Evolutionary conservation across 1,140 invertebrate species (phyloP).

Genomic region (Lepidostoma basale): DNA sequence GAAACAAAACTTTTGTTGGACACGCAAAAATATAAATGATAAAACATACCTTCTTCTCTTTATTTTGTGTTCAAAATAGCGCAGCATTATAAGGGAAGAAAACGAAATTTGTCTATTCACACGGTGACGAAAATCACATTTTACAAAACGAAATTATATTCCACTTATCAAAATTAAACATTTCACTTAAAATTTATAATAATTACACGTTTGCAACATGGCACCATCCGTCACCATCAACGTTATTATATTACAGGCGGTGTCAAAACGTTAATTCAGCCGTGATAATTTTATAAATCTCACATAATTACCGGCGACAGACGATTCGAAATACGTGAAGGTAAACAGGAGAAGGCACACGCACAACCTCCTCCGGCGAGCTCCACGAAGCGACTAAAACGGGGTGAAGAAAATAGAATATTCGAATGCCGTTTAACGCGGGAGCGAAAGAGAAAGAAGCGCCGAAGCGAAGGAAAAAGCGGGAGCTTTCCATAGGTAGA

Average conservation of each 20-base stretch:
- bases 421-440: not conserved
- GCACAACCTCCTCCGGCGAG: not conserved
- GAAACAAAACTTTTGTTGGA: too few relatives aligned
- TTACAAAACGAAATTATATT: not conserved
- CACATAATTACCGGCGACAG: too few relatives aligned
- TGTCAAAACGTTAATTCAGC: not conserved
- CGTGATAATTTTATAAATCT: not conserved
- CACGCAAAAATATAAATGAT: too few relatives aligned
- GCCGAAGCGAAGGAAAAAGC: not conserved
- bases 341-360: too few relatives aligned
- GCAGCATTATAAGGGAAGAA: conserved; percentile 4
- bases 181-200: not conserved
- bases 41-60: not conserved
- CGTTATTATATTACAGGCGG: not conserved
- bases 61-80: conserved; percentile 7
- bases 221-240: not conserved
- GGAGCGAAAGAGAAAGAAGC: not conserved
- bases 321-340: too few relatives aligned
- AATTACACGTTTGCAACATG: not conserved
- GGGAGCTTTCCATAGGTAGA: not conserved
- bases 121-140: not conserved
- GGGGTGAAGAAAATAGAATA: conserved; percentile 6
- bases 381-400: not conserved
- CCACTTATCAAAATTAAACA: not conserved
- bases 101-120: too few relatives aligned